Conservation (phyloP, 2,113 vertebrate genomes). For the Eretmochelys imbricata region DNA sequence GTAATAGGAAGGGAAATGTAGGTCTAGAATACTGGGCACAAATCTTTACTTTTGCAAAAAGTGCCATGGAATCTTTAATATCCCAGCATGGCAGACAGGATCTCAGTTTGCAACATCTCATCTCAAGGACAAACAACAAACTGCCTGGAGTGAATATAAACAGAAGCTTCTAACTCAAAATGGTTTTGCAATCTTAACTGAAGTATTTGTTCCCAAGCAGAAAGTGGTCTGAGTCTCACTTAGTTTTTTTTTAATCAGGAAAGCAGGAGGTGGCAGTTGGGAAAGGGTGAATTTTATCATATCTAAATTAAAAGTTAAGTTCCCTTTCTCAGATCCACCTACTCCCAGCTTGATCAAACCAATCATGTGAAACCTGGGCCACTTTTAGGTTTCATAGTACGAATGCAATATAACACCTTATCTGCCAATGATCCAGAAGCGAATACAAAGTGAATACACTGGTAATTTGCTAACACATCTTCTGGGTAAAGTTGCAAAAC, state of each 20-base stretch:
- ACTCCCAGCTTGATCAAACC: neutral
- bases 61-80: neutral
- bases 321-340: neutral
- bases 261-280: neutral
- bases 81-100: neutral
- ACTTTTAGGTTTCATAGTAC: slow-evolving; percentile 1
- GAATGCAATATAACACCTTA: neutral
- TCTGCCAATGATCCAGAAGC: neutral
- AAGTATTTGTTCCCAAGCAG: neutral
- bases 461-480: neutral
- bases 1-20: neutral
- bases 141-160: neutral
- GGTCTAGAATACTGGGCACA: neutral
- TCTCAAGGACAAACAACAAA: neutral
- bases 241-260: neutral
- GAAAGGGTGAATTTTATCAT: neutral
- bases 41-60: neutral
- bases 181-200: neutral
- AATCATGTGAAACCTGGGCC: neutral
- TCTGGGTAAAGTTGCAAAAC: neutral
- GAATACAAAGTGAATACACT: neutral
- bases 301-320: neutral
- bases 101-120: neutral
- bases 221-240: neutral
- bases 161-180: neutral